Percentiles rank a stretch among this genome's conserved stretches.
phyloP scores from a whole-genome alignment of 2,113 vertebrate species.

The Engraulis encrasicolus region DNA sequence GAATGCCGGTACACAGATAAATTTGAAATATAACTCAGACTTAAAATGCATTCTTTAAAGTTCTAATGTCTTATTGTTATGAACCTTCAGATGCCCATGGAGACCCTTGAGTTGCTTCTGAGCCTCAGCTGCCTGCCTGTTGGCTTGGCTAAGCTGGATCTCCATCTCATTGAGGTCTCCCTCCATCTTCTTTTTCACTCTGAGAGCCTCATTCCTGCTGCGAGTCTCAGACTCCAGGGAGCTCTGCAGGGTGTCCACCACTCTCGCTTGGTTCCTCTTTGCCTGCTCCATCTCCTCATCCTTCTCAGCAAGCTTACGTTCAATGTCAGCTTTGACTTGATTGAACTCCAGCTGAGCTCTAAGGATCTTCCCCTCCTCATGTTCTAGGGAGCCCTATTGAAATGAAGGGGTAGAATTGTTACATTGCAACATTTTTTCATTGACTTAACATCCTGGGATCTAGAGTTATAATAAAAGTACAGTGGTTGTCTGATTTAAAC shows the following conservation, averaged over 20 bases:
- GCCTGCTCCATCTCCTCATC: slow-evolving; percentile 55
- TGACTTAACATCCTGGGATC: neutral
- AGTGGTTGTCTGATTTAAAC: slow-evolving; percentile 47
- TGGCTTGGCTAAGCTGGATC: slow-evolving; percentile 3
- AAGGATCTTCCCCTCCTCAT: neutral
- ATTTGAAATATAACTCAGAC: neutral
- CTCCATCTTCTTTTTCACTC: slow-evolving; percentile 17
- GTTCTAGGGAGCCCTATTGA: slow-evolving; percentile 9
- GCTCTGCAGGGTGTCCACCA: slow-evolving; percentile 52
- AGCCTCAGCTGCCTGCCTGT: slow-evolving; percentile 7
- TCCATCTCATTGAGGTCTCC: neutral
- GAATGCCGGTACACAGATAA: neutral
- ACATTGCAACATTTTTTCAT: neutral
- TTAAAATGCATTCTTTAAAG: too few relatives aligned
- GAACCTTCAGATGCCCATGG: neutral
- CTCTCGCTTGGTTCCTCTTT: slow-evolving; percentile 53
- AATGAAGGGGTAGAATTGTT: neutral
- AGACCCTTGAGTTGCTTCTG: slow-evolving; percentile 14
- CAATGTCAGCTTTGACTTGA: slow-evolving; percentile 41
- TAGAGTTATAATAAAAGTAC: too few relatives aligned
- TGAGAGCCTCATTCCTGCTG: slow-evolving; percentile 45
- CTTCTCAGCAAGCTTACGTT: slow-evolving; percentile 50
- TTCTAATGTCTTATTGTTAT: slow-evolving; percentile 14
- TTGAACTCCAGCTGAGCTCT: slow-evolving; percentile 17
- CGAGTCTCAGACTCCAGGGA: slow-evolving; percentile 55